Percentiles rank a stretch among this genome's conserved stretches.
phyloP scores from a whole-genome alignment of 2,113 vertebrate species.

The Falco punctatus region DNA sequence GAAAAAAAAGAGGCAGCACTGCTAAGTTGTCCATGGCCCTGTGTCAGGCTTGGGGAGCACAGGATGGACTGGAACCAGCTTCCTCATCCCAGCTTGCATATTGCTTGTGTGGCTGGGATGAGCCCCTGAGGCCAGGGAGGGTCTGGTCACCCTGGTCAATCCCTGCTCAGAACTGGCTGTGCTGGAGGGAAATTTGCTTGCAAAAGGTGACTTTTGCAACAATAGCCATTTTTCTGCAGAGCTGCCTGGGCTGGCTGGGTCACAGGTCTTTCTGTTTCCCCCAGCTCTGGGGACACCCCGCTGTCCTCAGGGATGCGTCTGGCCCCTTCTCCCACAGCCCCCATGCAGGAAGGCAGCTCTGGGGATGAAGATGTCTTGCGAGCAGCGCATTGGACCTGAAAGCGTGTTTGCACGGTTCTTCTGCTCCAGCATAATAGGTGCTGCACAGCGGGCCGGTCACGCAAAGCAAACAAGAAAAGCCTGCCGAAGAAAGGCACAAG shows the following conservation, averaged over 20 bases:
- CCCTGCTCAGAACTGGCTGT: rapidly evolving
- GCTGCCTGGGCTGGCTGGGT: rapidly evolving
- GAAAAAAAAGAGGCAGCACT: background rate
- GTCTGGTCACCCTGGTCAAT: background rate
- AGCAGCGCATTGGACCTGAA: background rate
- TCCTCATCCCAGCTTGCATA: background rate
- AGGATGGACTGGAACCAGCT: rapidly evolving
- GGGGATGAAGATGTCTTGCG: constrained; percentile 19
- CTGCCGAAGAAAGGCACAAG: background rate
- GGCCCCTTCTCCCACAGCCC: background rate
- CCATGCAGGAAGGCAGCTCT: background rate
- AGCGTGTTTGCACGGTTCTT: background rate
- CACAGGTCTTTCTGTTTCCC: background rate
- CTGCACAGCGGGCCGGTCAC: background rate
- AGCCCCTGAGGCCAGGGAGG: background rate
- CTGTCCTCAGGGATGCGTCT: background rate
- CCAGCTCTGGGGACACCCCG: rapidly evolving
- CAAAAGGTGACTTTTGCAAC: background rate
- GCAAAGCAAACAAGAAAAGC: background rate
- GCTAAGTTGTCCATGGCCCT: rapidly evolving
- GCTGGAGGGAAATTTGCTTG: background rate
- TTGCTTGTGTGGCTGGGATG: background rate
- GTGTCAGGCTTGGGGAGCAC: background rate
- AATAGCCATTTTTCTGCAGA: background rate
- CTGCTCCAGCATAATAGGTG: background rate